Conservation (phyloP, 2,113 vertebrate genomes). For the Cygnus buccinator region DNA sequence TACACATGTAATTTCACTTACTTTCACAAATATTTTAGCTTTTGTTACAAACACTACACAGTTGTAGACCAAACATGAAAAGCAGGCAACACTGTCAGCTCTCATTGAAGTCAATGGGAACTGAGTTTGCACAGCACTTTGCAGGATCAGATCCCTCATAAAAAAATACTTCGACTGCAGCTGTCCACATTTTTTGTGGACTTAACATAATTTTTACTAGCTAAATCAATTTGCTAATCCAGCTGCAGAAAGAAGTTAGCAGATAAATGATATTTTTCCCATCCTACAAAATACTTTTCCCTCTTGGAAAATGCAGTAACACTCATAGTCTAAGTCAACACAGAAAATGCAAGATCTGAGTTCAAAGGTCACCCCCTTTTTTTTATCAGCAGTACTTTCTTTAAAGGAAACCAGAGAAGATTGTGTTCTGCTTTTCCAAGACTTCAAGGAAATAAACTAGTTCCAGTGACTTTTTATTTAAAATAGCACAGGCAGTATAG, state of each 20-base stretch:
- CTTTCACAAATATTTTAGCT: neutral
- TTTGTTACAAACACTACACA: neutral
- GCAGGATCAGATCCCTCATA: neutral
- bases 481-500: neutral
- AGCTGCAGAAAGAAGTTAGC: neutral
- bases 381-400: neutral
- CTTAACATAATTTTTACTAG: neutral
- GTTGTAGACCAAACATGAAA: neutral
- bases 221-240: conserved; percentile 25
- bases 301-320: neutral
- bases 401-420: conserved; percentile 53
- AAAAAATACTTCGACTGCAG: neutral
- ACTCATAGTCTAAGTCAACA: neutral
- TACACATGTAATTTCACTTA: neutral
- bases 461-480: neutral
- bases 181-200: neutral
- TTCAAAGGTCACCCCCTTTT: neutral
- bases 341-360: conserved; percentile 55
- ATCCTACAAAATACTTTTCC: neutral
- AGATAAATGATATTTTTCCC: neutral
- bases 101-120: neutral
- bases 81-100: neutral
- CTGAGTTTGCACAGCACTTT: neutral
- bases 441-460: neutral
- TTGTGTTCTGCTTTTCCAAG: conserved; percentile 31